Conservation (phyloP, 2,113 vertebrate genomes). For the Tragelaphus imberbis region DNA sequence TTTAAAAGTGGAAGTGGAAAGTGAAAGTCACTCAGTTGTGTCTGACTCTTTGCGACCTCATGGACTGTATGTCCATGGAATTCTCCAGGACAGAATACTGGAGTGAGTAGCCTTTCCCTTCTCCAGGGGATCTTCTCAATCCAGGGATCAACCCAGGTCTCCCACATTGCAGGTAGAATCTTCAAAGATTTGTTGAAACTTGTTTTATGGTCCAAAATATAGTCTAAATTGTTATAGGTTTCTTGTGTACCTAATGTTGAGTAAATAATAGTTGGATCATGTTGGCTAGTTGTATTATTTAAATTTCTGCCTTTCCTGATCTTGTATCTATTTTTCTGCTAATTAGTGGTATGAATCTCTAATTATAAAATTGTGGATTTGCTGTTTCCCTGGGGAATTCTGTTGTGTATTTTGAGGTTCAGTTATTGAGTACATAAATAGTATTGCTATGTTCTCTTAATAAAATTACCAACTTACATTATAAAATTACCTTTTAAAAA, state of each 20-base stretch:
- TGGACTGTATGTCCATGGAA: not conserved
- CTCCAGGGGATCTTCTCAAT: not conserved
- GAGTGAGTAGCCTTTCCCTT: not conserved
- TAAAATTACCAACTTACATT: not conserved
- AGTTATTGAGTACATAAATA: not conserved
- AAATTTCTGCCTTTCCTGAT: not conserved
- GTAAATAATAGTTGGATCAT: not conserved
- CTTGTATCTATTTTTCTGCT: not conserved
- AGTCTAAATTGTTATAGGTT: not conserved
- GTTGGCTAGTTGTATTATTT: not conserved
- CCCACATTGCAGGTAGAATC: fast-evolving
- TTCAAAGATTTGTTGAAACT: not conserved
- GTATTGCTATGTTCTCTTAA: not conserved
- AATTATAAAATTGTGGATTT: not conserved
- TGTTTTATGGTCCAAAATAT: not conserved
- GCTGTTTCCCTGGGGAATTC: not conserved
- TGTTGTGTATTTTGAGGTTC: not conserved
- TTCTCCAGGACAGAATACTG: not conserved
- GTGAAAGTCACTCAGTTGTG: not conserved
- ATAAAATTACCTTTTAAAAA: not conserved
- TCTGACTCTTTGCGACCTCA: not conserved
- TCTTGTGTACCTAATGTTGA: not conserved
- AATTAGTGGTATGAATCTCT: not conserved
- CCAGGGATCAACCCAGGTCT: not conserved
- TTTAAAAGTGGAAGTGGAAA: not conserved